Evolutionary conservation across 2,797 vertebrate species (phyloP).

Genomic region (Erithacus rubecula): DNA sequence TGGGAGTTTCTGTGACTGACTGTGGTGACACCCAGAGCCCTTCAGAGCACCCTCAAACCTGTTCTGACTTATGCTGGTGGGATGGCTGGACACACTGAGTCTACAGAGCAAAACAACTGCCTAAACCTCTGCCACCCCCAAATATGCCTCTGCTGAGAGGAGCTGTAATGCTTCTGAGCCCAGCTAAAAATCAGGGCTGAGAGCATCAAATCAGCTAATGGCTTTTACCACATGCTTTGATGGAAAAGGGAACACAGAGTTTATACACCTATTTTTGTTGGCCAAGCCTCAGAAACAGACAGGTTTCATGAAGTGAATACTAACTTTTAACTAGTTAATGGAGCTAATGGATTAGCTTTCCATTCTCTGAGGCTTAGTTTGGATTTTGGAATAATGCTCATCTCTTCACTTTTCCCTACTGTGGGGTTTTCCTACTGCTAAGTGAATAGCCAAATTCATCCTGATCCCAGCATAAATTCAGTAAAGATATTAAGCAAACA

Average conservation of each 20-base stretch:
- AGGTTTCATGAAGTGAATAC: neutral
- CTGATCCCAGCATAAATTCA: neutral
- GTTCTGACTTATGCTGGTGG: neutral
- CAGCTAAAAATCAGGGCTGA: neutral
- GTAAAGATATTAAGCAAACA: neutral
- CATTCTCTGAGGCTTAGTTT: neutral
- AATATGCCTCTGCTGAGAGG: neutral
- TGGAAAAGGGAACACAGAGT: neutral
- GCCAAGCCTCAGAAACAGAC: neutral
- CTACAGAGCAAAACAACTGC: neutral
- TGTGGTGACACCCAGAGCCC: neutral
- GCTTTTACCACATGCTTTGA: neutral
- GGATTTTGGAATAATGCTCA: neutral
- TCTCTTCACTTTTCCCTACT: neutral
- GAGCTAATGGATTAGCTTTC: neutral
- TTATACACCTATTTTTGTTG: neutral
- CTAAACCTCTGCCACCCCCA: neutral
- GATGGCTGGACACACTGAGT: neutral
- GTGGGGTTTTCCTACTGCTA: neutral
- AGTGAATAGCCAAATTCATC: neutral
- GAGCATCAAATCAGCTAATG: neutral
- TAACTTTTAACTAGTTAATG: neutral
- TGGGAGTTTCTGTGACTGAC: neutral
- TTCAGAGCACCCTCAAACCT: neutral
- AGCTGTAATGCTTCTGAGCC: neutral